Evolutionary conservation across 2,113 vertebrate species (phyloP).

Genomic region (Rhea pennata): DNA sequence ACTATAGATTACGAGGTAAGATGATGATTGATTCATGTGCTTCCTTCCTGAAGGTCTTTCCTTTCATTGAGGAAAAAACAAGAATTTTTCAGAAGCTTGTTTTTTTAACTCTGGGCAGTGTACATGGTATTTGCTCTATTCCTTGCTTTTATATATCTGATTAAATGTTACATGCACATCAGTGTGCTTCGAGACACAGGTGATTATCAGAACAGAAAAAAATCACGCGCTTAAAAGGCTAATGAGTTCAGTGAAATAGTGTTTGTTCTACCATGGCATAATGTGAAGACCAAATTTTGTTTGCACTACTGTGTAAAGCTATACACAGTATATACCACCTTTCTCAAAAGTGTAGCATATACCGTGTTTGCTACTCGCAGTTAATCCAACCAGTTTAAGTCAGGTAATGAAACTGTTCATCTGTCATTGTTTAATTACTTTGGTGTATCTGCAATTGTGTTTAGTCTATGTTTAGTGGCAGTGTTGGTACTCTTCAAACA

Average conservation of each 20-base stretch:
- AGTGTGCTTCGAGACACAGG: not conserved
- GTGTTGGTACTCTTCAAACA: not conserved
- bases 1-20: slow-evolving; percentile 92
- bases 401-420: not conserved
- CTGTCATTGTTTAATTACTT: not conserved
- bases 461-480: not conserved
- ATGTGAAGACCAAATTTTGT: not conserved
- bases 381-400: not conserved
- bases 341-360: not conserved
- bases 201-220: not conserved
- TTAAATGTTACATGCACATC: not conserved
- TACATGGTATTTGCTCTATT: not conserved
- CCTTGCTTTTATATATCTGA: not conserved
- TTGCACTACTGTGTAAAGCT: not conserved
- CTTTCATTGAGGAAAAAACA: not conserved
- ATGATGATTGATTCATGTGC: not conserved
- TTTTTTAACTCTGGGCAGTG: not conserved
- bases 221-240: not conserved
- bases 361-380: not conserved
- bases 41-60: not conserved
- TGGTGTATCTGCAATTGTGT: not conserved
- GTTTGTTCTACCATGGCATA: not conserved
- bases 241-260: not conserved
- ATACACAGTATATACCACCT: not conserved
- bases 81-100: not conserved